phyloP scores from a whole-genome alignment of 2,888 invertebrate genomes.

The Xestia xanthographa region DNA sequence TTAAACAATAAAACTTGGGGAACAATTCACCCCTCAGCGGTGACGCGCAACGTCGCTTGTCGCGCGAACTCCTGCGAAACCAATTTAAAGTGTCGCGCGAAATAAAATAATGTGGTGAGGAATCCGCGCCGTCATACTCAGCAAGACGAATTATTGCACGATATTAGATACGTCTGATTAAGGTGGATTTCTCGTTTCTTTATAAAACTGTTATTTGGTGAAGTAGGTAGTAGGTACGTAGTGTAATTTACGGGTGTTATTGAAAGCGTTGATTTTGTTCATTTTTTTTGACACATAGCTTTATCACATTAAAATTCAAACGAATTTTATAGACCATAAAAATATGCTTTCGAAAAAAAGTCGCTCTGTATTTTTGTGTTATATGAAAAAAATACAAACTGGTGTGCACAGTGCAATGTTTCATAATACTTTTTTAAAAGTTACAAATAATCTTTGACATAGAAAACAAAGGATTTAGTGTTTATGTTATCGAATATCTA shows the following conservation, averaged over 20 bases:
- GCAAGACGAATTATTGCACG: conserved; percentile 72
- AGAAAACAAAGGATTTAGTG: conserved; percentile 28
- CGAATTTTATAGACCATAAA: neutral
- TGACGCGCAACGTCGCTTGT: conserved; percentile 53
- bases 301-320: neutral
- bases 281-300: neutral
- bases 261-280: too few species aligned
- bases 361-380: neutral
- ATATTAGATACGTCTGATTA: conserved; percentile 55
- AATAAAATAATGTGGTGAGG: conserved; percentile 67
- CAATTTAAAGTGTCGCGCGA: conserved; percentile 71
- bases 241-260: too few species aligned
- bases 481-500: conserved; percentile 39
- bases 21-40: conserved; percentile 56
- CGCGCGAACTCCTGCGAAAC: conserved; percentile 68
- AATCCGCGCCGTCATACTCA: conserved; percentile 70
- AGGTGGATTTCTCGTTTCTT: neutral
- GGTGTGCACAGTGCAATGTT: conserved; percentile 12
- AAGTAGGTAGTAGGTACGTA: too few species aligned
- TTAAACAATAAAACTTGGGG: conserved; percentile 67
- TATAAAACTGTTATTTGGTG: neutral
- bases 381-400: neutral
- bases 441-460: neutral
- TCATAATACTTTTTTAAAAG: conserved; percentile 7
- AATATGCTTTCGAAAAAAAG: neutral